Conservation (phyloP, 2,797 vertebrate genomes). For the Anguilla megastoma region DNA sequence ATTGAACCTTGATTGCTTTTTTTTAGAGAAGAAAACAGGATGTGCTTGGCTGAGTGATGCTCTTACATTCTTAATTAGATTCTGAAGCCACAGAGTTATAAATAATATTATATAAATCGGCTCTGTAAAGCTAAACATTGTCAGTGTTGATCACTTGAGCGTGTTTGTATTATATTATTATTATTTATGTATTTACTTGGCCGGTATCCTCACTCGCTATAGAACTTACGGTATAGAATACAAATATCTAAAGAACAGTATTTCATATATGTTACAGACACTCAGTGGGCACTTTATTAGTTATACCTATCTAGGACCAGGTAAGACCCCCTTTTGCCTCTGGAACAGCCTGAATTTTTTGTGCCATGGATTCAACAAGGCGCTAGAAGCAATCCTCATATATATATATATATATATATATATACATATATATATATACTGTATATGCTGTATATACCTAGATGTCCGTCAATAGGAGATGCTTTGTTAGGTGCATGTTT, state of each 20-base stretch:
- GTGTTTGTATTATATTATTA: not conserved
- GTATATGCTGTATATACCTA: not conserved
- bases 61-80: not conserved
- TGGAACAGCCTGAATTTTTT: not conserved
- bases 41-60: not conserved
- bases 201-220: not conserved
- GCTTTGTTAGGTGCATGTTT: not conserved
- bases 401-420: no score
- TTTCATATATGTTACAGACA: not conserved
- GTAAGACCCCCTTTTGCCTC: not conserved
- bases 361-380: not conserved
- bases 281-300: not conserved
- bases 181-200: constrained; percentile 7
- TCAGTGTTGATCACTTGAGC: not conserved
- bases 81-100: not conserved
- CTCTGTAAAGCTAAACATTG: not conserved
- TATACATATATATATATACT: no score
- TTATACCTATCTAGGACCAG: not conserved
- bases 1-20: not conserved
- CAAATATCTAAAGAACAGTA: not conserved
- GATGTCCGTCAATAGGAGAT: not conserved
- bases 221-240: not conserved
- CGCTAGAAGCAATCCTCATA: not conserved
- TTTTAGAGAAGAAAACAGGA: not conserved
- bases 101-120: not conserved